These are phyloP conservation scores for Allacma fusca DNA, from an alignment of 2,888 invertebrate genomes.

Conservation along the genomic window DNA sequence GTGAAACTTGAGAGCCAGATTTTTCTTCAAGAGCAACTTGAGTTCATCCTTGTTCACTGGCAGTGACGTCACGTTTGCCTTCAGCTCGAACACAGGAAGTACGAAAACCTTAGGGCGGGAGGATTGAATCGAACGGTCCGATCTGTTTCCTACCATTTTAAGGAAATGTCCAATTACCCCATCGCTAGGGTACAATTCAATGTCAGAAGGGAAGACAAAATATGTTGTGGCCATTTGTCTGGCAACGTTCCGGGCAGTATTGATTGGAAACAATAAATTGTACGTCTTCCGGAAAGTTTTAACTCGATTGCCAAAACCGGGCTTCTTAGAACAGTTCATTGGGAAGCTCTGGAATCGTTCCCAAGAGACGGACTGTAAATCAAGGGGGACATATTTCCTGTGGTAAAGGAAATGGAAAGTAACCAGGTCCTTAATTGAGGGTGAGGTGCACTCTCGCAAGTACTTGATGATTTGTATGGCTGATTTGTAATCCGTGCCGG, in stretches of 20 bases:
- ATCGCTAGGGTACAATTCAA: slow-evolving; percentile 89
- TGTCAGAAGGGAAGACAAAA: slow-evolving; percentile 85
- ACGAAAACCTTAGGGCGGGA: slow-evolving; percentile 76
- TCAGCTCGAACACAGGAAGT: slow-evolving; percentile 87
- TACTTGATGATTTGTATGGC: slow-evolving; percentile 83
- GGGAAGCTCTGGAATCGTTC: slow-evolving; percentile 62
- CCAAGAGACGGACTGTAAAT: slow-evolving; percentile 29
- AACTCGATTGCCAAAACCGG: slow-evolving; percentile 72
- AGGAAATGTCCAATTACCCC: slow-evolving; percentile 81
- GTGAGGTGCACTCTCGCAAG: slow-evolving; percentile 78
- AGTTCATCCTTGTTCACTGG: slow-evolving; percentile 78
- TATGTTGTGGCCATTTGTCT: slow-evolving; percentile 83
- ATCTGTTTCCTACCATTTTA: slow-evolving; percentile 80
- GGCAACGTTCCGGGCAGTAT: slow-evolving; percentile 87
- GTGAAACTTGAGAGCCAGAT: slow-evolving; percentile 88
- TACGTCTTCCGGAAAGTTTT: slow-evolving; percentile 75
- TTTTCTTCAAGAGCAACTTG: slow-evolving; percentile 75
- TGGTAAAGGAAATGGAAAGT: slow-evolving; percentile 92
- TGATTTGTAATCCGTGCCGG: slow-evolving; percentile 81
- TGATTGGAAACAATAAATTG: slow-evolving; percentile 85
- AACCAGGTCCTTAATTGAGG: slow-evolving; percentile 78
- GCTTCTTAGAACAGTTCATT: slow-evolving; percentile 60
- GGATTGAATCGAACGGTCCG: slow-evolving; percentile 66
- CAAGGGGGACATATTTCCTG: slow-evolving; percentile 80
- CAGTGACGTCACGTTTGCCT: slow-evolving; percentile 68